Conservation (phyloP, 2,888 invertebrate genomes). For the Drosophila engyochracea region DNA sequence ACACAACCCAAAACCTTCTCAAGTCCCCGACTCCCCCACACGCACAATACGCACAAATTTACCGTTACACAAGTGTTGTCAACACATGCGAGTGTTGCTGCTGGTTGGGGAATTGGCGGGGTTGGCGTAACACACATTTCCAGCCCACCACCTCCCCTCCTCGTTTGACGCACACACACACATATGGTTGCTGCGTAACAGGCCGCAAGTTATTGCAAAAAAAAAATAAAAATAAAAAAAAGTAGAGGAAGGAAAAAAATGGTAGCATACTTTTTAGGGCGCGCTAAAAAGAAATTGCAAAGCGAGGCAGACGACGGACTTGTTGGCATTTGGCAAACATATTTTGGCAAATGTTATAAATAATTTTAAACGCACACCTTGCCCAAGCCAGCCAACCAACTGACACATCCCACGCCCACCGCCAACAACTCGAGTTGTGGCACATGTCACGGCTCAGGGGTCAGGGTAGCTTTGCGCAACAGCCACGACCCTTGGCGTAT, state of each 20-base stretch:
- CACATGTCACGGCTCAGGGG: constrained; percentile 31
- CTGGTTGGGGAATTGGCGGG: constrained; percentile 40
- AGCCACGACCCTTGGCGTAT: constrained; percentile 75
- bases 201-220: constrained; percentile 76
- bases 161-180: not conserved
- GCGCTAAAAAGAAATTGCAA: constrained; percentile 58
- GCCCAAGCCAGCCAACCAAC: constrained; percentile 1
- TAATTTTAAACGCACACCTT: constrained; percentile 80
- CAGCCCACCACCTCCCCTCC: constrained; percentile 19
- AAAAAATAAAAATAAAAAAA: constrained; percentile 15
- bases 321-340: constrained; percentile 71
- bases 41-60: constrained; percentile 78
- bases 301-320: constrained; percentile 43
- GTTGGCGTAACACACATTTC: constrained; percentile 45
- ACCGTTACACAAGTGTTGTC: constrained; percentile 79
- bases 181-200: constrained; percentile 67
- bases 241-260: constrained; percentile 26
- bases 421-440: constrained; percentile 12
- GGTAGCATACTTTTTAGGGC: constrained; percentile 52
- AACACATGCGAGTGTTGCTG: constrained; percentile 67
- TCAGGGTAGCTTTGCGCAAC: constrained; percentile 46
- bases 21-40: constrained; percentile 26
- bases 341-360: constrained; percentile 80
- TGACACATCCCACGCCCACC: not conserved
- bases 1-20: not conserved